phyloP scores from a whole-genome alignment of 2,888 invertebrate genomes.

The Desoria tigrina region DNA sequence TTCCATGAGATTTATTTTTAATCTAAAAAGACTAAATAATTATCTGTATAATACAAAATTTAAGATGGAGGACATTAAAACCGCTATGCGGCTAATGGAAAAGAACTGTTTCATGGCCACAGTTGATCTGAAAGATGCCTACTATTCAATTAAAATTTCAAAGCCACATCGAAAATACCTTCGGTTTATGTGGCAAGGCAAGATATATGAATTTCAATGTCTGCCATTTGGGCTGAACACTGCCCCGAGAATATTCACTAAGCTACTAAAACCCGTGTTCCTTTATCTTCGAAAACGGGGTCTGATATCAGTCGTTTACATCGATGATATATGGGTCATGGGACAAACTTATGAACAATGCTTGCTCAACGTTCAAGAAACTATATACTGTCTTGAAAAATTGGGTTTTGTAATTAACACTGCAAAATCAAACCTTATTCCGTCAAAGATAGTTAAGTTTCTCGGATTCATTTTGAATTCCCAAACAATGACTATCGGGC shows the following conservation, averaged over 20 bases:
- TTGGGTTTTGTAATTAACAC: constrained; percentile 15
- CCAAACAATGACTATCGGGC: not conserved
- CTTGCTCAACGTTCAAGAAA: not conserved
- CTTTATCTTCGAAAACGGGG: not conserved
- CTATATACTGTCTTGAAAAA: not conserved
- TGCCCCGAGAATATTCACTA: constrained; percentile 17
- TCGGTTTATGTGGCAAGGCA: not conserved
- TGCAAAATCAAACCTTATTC: constrained; percentile 7
- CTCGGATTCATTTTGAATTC: constrained; percentile 19
- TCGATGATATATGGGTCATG: constrained; percentile 16
- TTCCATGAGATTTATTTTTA: constrained; percentile 5
- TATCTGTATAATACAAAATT: constrained; percentile 2
- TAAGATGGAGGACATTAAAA: constrained; percentile 7
- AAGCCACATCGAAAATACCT: not conserved
- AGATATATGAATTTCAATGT: constrained; percentile 15
- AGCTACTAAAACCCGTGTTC: constrained; percentile 10
- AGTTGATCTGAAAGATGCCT: constrained; percentile 14
- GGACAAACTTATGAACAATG: not conserved
- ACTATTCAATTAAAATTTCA: not conserved
- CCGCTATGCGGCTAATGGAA: not conserved
- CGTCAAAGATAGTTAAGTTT: not conserved
- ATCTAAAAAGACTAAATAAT: constrained; percentile 9
- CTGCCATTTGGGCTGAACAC: constrained; percentile 14
- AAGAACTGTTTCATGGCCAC: constrained; percentile 3
- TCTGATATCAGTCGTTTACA: not conserved